Conservation (phyloP, 2,113 vertebrate species). For the Ophthalmolycus amberensis region DNA sequence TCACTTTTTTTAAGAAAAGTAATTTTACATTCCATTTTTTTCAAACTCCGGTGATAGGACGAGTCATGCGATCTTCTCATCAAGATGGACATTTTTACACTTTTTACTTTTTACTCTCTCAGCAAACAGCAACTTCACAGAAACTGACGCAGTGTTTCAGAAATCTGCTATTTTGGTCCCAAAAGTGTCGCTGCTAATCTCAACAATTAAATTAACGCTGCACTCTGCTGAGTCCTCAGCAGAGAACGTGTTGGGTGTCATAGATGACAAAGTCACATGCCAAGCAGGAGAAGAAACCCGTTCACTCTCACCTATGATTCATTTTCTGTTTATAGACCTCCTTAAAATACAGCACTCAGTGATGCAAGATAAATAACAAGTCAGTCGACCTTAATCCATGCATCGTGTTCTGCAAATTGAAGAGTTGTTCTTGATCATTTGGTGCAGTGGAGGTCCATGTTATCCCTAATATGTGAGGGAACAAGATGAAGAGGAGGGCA, state of each 20-base stretch:
- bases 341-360: slow-evolving; percentile 9
- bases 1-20: no score
- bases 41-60: neutral
- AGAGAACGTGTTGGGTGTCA: slow-evolving; percentile 38
- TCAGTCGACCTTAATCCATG: neutral
- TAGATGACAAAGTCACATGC: slow-evolving; percentile 30
- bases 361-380: slow-evolving; percentile 11
- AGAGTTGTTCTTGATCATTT: slow-evolving; percentile 22
- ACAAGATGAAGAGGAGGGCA: neutral
- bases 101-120: neutral
- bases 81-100: neutral
- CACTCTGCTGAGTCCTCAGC: slow-evolving; percentile 10
- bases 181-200: slow-evolving; percentile 46
- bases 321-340: neutral
- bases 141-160: slow-evolving; percentile 33
- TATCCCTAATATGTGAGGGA: neutral
- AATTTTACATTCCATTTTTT: neutral
- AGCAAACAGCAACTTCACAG: slow-evolving; percentile 3
- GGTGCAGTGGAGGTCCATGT: slow-evolving; percentile 13
- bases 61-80: neutral
- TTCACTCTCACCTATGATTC: neutral
- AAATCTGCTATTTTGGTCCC: slow-evolving; percentile 46
- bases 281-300: neutral
- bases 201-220: slow-evolving; percentile 56
- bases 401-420: slow-evolving; percentile 26